A percentile compares a stretch with the other conserved stretches of the same genome.
These are phyloP conservation scores for Muscina levida DNA, from an alignment of 2,888 invertebrate genomes.

Conservation along the genomic window DNA sequence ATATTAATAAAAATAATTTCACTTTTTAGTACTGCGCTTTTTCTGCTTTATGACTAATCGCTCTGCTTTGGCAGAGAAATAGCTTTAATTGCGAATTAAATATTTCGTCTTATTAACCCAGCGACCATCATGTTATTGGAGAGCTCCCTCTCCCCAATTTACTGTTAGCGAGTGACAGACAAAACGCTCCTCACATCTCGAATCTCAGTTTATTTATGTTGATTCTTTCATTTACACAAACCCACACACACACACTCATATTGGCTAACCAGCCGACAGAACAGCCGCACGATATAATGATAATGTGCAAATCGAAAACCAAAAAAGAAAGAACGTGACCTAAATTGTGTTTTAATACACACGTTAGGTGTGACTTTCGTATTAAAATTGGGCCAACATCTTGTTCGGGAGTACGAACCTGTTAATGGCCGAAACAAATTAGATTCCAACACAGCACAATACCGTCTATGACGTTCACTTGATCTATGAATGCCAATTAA, in stretches of 20 bases:
- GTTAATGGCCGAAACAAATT: slow-evolving; percentile 48
- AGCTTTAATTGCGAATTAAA: slow-evolving; percentile 46
- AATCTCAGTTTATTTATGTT: neutral
- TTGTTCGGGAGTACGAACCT: slow-evolving; percentile 54
- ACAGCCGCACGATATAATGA: slow-evolving; percentile 42
- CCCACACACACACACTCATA: slow-evolving; percentile 2
- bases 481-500: too few relatives aligned
- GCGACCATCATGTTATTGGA: neutral
- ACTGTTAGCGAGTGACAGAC: neutral
- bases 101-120: neutral
- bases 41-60: slow-evolving; percentile 46
- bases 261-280: too few relatives aligned
- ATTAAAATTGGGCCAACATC: slow-evolving; percentile 61
- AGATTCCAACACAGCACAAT: neutral
- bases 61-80: neutral
- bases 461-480: too few relatives aligned
- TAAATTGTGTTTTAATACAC: slow-evolving; percentile 36
- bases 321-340: slow-evolving; percentile 64
- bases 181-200: slow-evolving; percentile 9
- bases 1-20: slow-evolving; percentile 53
- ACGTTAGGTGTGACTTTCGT: slow-evolving; percentile 63
- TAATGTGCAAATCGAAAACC: slow-evolving; percentile 71
- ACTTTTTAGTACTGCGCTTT: slow-evolving; percentile 62
- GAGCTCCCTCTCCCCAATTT: too few relatives aligned
- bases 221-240: slow-evolving; percentile 22